Conservation (phyloP, 1,140 invertebrate genomes). For the Bicyclus anynana region DNA sequence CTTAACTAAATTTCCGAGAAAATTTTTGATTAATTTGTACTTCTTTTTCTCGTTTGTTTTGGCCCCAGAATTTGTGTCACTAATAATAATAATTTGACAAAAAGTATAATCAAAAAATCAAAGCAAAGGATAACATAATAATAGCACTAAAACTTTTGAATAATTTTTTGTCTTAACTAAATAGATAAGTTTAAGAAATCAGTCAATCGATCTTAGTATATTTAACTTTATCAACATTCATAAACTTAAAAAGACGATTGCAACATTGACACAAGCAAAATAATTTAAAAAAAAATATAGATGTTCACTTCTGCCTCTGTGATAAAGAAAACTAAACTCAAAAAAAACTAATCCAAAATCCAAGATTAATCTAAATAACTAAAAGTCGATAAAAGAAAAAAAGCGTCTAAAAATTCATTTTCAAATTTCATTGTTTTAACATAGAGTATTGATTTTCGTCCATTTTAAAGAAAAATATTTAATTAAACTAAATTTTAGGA, state of each 20-base stretch:
- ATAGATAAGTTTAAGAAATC: constrained; percentile 20
- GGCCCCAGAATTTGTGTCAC: constrained; percentile 65
- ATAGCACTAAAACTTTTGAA: constrained; percentile 1
- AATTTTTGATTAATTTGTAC: constrained; percentile 67
- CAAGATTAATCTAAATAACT: constrained; percentile 43
- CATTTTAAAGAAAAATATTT: neutral
- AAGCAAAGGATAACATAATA: constrained; percentile 22
- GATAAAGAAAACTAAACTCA: constrained; percentile 21
- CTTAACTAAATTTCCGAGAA: constrained; percentile 67
- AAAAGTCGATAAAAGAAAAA: constrained; percentile 30
- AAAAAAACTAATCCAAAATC: constrained; percentile 34
- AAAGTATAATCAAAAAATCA: constrained; percentile 21
- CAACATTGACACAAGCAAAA: constrained; percentile 7
- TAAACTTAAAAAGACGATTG: constrained; percentile 25
- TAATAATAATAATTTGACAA: constrained; percentile 45
- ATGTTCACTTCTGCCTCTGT: constrained; percentile 7
- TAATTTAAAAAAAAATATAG: neutral
- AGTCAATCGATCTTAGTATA: constrained; percentile 17
- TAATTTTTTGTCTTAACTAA: constrained; percentile 14
- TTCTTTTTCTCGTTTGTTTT: constrained; percentile 64
- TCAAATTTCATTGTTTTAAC: constrained; percentile 19
- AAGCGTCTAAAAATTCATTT: constrained; percentile 29
- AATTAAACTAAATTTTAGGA: neutral
- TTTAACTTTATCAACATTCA: constrained; percentile 21
- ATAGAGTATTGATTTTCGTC: constrained; percentile 13